Evolutionary conservation across 2,797 vertebrate genomes (phyloP).

Genomic region (Serranus cabrilla): DNA sequence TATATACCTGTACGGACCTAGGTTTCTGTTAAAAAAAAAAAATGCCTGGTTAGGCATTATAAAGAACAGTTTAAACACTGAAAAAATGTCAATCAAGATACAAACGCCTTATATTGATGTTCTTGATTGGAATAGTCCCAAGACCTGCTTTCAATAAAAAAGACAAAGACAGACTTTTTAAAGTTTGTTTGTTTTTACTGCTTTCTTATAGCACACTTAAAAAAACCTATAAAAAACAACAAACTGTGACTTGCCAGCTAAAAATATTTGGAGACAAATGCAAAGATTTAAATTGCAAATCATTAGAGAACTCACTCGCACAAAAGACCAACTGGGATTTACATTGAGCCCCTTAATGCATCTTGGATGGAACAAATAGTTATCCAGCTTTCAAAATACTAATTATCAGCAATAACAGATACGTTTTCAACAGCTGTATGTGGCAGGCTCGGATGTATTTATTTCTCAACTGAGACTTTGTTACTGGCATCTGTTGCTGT

Average conservation of each 20-base stretch:
- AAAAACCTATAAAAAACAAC: not conserved
- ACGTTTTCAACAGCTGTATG: not conserved
- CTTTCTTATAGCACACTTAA: not conserved
- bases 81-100: too few relatives aligned
- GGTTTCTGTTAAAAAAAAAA: too few relatives aligned
- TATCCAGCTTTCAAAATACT: not conserved
- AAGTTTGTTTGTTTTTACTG: too few relatives aligned
- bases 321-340: not conserved
- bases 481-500: conserved; percentile 11
- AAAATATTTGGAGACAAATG: not conserved
- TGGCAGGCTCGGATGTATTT: not conserved
- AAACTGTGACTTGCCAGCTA: not conserved
- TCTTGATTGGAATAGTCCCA: too few relatives aligned
- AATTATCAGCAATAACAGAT: not conserved
- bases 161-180: too few relatives aligned
- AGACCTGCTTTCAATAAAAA: too few relatives aligned
- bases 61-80: too few relatives aligned
- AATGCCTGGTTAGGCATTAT: too few relatives aligned
- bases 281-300: conserved; percentile 1
- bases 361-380: not conserved
- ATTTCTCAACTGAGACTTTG: not conserved
- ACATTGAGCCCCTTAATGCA: too few relatives aligned
- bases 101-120: too few relatives aligned
- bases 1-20: too few relatives aligned
- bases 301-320: not conserved